A percentile compares a stretch with the other conserved stretches of the same genome.
phyloP scores from a whole-genome alignment of 2,113 vertebrate genomes.

The Mormyrus iriodes region DNA sequence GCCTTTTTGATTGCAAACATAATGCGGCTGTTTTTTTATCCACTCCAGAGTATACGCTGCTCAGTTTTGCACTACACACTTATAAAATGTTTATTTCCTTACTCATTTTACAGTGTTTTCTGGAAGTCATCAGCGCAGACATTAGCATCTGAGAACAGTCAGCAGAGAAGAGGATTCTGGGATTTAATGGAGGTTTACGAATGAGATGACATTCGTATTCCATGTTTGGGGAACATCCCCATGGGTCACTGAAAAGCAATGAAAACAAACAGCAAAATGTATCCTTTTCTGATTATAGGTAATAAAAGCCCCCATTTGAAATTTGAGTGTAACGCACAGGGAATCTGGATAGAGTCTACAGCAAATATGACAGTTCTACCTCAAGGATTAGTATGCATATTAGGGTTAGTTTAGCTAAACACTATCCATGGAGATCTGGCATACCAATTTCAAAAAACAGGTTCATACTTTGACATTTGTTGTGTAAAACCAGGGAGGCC shows the following conservation, averaged over 20 bases:
- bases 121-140: background rate
- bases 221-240: background rate
- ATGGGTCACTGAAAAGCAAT: background rate
- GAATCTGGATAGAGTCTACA: background rate
- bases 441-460: background rate
- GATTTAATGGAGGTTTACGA: slow-evolving; percentile 5
- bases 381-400: background rate
- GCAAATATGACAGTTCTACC: background rate
- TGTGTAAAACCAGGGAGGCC: background rate
- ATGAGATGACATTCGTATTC: background rate
- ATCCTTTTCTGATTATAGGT: background rate
- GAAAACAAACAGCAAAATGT: background rate
- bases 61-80: background rate
- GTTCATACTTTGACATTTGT: background rate
- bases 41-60: background rate
- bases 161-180: background rate
- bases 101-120: background rate
- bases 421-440: background rate
- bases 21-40: background rate
- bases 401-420: background rate
- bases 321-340: background rate
- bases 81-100: background rate
- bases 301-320: background rate
- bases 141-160: background rate
- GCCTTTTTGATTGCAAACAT: background rate